Conservation (phyloP, 1,140 invertebrate genomes). For the Monochamus saltuarius region DNA sequence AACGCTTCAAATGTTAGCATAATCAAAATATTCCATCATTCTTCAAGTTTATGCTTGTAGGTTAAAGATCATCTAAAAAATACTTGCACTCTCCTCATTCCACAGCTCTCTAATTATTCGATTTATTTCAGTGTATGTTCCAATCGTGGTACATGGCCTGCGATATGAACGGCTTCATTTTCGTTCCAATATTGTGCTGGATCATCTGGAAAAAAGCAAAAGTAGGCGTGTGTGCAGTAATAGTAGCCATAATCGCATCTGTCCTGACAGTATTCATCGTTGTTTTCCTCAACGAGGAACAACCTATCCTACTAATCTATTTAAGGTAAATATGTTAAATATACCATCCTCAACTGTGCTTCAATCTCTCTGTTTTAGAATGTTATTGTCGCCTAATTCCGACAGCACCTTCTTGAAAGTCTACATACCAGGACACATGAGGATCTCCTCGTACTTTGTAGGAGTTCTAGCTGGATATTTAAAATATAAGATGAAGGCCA, state of each 20-base stretch:
- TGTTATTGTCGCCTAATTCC: conserved; percentile 60
- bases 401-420: conserved; percentile 63
- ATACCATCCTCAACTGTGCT: neutral
- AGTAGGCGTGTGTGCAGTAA: conserved; percentile 54
- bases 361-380: conserved; percentile 49
- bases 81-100: neutral
- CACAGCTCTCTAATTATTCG: neutral
- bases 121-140: conserved; percentile 76
- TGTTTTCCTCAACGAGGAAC: conserved; percentile 60
- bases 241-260: conserved; percentile 57
- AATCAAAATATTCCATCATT: neutral
- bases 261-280: conserved; percentile 63
- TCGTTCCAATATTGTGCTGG: conserved; percentile 74
- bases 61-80: neutral
- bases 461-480: conserved; percentile 48
- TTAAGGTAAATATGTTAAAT: conserved; percentile 58
- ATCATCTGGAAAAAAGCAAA: conserved; percentile 66
- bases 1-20: neutral
- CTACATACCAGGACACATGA: conserved; percentile 72
- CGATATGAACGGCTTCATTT: conserved; percentile 81
- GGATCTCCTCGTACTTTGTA: conserved; percentile 65
- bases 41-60: neutral
- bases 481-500: conserved; percentile 25
- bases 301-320: conserved; percentile 66
- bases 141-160: conserved; percentile 89